These are phyloP conservation scores for Pandemis cinnamomeana DNA, from an alignment of 2,888 invertebrate species.

Conservation along the genomic window DNA sequence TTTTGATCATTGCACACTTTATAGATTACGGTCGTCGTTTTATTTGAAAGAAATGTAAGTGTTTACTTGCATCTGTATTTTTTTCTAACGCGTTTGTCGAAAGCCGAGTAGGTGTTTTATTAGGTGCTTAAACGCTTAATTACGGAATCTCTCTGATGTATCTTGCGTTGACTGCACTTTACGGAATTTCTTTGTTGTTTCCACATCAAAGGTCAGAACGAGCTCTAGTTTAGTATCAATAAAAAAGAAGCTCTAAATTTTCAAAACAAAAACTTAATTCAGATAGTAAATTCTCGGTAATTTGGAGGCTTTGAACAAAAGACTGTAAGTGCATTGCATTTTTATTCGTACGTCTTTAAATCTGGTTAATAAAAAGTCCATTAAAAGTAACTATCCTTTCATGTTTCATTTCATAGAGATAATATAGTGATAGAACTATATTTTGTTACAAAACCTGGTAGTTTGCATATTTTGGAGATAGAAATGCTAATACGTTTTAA, in stretches of 20 bases:
- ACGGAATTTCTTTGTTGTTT: constrained; percentile 15
- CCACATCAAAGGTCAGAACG: constrained; percentile 13
- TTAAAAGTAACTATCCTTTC: background rate
- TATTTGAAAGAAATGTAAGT: background rate
- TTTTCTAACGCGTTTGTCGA: background rate
- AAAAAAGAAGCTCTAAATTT: background rate
- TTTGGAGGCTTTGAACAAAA: background rate
- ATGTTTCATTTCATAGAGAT: background rate
- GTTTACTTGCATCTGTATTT: background rate
- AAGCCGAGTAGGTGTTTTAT: background rate
- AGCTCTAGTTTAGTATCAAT: constrained; percentile 13
- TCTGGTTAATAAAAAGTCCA: background rate
- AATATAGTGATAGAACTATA: background rate
- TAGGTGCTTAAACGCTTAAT: background rate
- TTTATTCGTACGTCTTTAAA: background rate
- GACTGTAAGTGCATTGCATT: background rate
- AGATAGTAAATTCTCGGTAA: background rate
- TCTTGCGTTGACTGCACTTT: background rate
- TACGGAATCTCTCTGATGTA: background rate
- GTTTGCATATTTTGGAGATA: background rate
- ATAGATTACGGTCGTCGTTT: no score
- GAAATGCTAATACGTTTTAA: background rate
- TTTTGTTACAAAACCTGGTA: background rate
- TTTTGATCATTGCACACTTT: no score
- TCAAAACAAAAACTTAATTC: constrained; percentile 6